Percentiles rank a stretch among this genome's conserved stretches.
Conservation (phyloP, 2,888 invertebrate species). For the Thera obeliscata region DNA sequence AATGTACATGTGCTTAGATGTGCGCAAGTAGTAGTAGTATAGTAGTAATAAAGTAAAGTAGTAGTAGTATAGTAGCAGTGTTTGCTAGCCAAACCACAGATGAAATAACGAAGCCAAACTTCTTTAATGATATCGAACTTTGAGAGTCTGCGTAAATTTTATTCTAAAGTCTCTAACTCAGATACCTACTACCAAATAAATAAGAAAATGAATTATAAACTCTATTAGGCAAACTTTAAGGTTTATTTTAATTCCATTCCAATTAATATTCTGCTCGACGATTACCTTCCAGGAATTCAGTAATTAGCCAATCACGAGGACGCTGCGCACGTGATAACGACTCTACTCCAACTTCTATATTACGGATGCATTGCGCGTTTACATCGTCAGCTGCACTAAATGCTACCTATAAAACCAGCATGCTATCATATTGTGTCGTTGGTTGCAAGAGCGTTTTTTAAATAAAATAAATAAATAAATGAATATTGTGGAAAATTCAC, state of each 20-base stretch:
- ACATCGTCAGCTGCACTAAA: constrained; percentile 8
- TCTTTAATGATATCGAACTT: too few relatives aligned
- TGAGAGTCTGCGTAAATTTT: too few relatives aligned
- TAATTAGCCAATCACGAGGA: constrained; percentile 36
- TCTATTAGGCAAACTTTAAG: neutral
- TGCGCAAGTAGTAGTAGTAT: too few relatives aligned
- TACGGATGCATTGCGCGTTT: constrained; percentile 35
- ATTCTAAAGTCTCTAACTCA: too few relatives aligned
- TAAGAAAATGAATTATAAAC: neutral
- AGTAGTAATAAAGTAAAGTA: too few relatives aligned
- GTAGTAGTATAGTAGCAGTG: too few relatives aligned
- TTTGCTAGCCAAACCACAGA: too few relatives aligned
- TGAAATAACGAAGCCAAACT: too few relatives aligned
- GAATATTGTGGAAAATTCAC: too few relatives aligned
- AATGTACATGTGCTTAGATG: too few relatives aligned
- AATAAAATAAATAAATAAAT: too few relatives aligned
- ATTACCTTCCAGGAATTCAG: constrained; percentile 25
- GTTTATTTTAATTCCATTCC: constrained; percentile 9
- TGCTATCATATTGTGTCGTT: neutral
- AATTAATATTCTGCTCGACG: constrained; percentile 26
- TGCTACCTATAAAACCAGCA: constrained; percentile 7
- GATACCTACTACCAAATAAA: too few relatives aligned
- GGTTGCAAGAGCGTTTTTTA: neutral
- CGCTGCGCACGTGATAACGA: constrained; percentile 36
- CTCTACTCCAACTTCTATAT: constrained; percentile 36